phyloP scores from a whole-genome alignment of 2,797 vertebrate genomes.

The Hoplostethus atlanticus region DNA sequence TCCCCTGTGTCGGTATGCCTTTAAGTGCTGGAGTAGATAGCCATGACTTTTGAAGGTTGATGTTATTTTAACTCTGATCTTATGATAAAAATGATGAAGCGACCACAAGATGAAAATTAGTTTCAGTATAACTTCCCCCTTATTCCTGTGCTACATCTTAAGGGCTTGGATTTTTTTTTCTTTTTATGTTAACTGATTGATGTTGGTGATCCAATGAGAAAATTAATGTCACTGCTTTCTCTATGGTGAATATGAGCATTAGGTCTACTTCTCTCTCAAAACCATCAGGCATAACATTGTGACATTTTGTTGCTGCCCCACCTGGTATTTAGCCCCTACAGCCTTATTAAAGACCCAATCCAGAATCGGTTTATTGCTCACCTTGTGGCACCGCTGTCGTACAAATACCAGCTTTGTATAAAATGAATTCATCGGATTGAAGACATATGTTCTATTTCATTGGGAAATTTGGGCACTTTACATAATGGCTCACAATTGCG shows the following conservation, averaged over 20 bases:
- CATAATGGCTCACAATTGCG: neutral
- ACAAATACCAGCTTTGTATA: slow-evolving; percentile 10
- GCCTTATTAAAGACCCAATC: slow-evolving; percentile 52
- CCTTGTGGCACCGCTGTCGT: slow-evolving; percentile 4
- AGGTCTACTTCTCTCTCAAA: slow-evolving; percentile 28
- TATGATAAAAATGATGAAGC: slow-evolving; percentile 61
- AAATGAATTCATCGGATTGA: slow-evolving; percentile 10
- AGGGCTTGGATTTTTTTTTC: slow-evolving; percentile 53
- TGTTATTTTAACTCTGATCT: slow-evolving; percentile 61
- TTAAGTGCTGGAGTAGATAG: slow-evolving; percentile 15
- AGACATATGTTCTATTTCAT: neutral
- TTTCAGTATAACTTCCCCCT: slow-evolving; percentile 41
- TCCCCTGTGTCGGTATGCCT: slow-evolving; percentile 32
- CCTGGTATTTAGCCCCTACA: slow-evolving; percentile 29
- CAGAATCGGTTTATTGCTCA: slow-evolving; percentile 32
- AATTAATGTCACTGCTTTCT: slow-evolving; percentile 19
- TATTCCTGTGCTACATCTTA: slow-evolving; percentile 40
- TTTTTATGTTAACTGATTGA: slow-evolving; percentile 42
- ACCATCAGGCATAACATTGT: neutral
- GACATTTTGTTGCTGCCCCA: slow-evolving; percentile 20
- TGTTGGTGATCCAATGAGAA: slow-evolving; percentile 25
- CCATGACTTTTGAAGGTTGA: slow-evolving; percentile 33
- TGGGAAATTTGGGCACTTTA: neutral
- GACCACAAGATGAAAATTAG: slow-evolving; percentile 16
- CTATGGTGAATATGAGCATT: slow-evolving; percentile 20